phyloP scores from a whole-genome alignment of 2,888 invertebrate genomes.

The Hyppa rectilinea region DNA sequence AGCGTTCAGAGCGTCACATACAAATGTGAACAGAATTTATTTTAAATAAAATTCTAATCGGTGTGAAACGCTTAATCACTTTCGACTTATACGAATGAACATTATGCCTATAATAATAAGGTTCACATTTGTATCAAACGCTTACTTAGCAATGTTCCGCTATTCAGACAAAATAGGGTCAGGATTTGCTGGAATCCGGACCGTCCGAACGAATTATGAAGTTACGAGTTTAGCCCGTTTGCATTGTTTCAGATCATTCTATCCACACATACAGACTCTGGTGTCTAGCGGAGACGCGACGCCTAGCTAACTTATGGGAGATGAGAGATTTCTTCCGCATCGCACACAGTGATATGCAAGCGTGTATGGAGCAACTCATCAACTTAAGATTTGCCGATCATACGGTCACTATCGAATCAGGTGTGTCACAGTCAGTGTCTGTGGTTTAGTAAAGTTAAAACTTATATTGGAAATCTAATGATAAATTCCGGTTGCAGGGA shows the following conservation, averaged over 20 bases:
- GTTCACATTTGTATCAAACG: background rate
- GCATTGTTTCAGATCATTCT: slow-evolving; percentile 92
- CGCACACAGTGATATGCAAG: slow-evolving; percentile 92
- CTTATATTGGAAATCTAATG: background rate
- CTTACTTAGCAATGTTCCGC: background rate
- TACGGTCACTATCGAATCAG: slow-evolving; percentile 88
- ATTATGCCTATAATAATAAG: background rate
- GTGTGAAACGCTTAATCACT: background rate
- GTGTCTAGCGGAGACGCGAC: slow-evolving; percentile 93
- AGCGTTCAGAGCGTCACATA: too few species aligned
- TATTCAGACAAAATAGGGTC: background rate
- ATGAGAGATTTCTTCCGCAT: slow-evolving; percentile 94
- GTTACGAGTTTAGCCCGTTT: background rate
- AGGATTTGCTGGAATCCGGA: background rate
- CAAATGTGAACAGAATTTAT: background rate
- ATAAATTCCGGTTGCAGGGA: slow-evolving; percentile 78
- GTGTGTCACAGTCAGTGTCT: slow-evolving; percentile 69
- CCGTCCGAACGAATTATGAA: background rate
- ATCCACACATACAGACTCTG: slow-evolving; percentile 95
- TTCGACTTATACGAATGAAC: background rate
- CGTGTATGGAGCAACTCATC: slow-evolving; percentile 91
- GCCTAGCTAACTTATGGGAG: slow-evolving; percentile 94
- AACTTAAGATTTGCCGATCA: slow-evolving; percentile 92
- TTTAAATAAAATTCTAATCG: background rate
- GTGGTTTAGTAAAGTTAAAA: background rate